Base-by-base conservation (phyloP, 1,140 invertebrate genomes). In the Drosophila lacteicornis region DNA sequence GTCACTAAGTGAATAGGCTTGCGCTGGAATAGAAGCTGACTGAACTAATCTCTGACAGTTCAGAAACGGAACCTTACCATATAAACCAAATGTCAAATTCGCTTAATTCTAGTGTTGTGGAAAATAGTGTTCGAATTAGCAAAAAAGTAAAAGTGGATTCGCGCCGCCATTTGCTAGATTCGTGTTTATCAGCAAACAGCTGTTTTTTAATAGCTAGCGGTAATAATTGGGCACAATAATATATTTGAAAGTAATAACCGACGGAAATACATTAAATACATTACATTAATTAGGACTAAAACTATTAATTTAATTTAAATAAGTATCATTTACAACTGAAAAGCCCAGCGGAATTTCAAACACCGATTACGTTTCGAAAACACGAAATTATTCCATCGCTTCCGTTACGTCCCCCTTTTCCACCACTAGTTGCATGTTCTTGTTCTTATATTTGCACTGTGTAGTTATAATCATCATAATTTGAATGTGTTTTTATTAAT, bases 401-500 rank as follows among this genome's bases (percentile, higher is more conserved):
- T 55, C 51, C 51, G 33, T 55, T 55, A 55, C 12, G 2, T 22
- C 33, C 33, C 40, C 33, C 11, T 59, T 27, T 58, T 11, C 55
- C 55, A 57, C 59, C 58, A 63, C 63, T 38, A 47, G 43, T 63
- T 63, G 59, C 42, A 68, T 70, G 43, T 65, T 65, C 11, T 68
- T 63, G 22, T 61, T 61, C 4, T 59, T 59, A 17, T 57, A 22
- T 4, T 19, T 59, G 36, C 40, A 36, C 36, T 36, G 22, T 56
- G 75, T 78, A 78, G 74, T 68, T 46, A 78, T 13, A 25, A 25
- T 25, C 22, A 25, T 25, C 3, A 25, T 30, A 30, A 30, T 30
- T 30, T 7, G 27, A 7, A 9, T 33, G 8, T 33, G 30, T 9
- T 8, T 33, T 30, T 7, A 0, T 30, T 8, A 9, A 17, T 1